Conservation (phyloP, 2,113 vertebrate genomes). For the Lampris incognitus region DNA sequence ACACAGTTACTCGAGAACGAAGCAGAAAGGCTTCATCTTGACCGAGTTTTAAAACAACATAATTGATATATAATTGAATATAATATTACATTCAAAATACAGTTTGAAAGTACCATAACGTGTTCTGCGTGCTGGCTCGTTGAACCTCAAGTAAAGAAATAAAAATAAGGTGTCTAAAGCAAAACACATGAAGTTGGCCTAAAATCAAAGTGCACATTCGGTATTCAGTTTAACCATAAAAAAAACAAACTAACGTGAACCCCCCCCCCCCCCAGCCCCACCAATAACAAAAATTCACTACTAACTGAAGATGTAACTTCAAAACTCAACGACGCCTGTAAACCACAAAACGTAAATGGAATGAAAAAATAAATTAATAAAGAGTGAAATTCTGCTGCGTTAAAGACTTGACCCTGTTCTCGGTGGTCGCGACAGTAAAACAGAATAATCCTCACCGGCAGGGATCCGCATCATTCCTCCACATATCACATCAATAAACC, state of each 20-base stretch:
- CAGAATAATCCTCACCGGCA: background rate
- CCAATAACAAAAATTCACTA: background rate
- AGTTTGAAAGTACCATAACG: background rate
- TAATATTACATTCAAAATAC: constrained; percentile 13
- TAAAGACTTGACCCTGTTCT: constrained; percentile 6
- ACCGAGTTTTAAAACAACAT: background rate
- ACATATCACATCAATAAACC: background rate
- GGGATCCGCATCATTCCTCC: background rate
- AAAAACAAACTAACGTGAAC: constrained; percentile 4
- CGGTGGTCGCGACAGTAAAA: constrained; percentile 4
- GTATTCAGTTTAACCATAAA: constrained; percentile 4
- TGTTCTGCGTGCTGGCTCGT: background rate
- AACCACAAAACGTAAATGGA: constrained; percentile 27
- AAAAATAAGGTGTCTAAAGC: background rate
- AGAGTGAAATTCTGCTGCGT: constrained; percentile 19
- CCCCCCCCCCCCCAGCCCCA: background rate
- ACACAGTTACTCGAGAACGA: no score
- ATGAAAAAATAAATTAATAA: constrained; percentile 51
- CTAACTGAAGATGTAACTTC: constrained; percentile 1
- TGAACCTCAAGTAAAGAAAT: constrained; percentile 50
- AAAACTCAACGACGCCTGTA: constrained; percentile 13
- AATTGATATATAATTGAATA: constrained; percentile 26
- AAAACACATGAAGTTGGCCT: constrained; percentile 37
- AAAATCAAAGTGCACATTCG: constrained; percentile 43
- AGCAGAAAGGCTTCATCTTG: background rate